A percentile compares a stretch with the other conserved stretches of the same genome.
Evolutionary conservation across 2,113 vertebrate genomes (phyloP).

Genomic region (Hippocampus abdominalis): DNA sequence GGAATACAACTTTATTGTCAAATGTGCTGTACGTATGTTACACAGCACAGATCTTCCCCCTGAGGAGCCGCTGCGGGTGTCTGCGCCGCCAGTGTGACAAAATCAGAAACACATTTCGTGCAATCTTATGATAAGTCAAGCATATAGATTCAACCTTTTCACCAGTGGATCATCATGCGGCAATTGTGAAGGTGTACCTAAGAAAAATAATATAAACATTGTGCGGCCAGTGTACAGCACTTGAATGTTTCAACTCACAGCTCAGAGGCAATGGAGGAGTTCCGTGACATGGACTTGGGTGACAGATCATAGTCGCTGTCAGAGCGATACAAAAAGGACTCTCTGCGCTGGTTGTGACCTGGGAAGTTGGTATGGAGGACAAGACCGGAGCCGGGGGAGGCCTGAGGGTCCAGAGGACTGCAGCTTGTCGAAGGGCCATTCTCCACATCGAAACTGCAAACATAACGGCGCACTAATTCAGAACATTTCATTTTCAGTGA

Average conservation of each 20-base stretch:
- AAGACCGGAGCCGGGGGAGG: conserved; percentile 89
- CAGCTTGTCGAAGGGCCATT: conserved; percentile 92
- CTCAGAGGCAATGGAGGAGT: conserved; percentile 94
- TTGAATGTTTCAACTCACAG: conserved; percentile 75
- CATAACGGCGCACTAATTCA: conserved; percentile 26
- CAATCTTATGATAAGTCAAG: no score
- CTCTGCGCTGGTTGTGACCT: conserved; percentile 90
- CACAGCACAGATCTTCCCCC: no score
- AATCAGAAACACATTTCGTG: no score
- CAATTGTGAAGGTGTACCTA: neutral
- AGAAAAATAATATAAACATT: no score
- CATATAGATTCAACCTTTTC: no score
- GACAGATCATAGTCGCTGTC: conserved; percentile 99
- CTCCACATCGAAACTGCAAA: conserved; percentile 94
- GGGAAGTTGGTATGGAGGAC: conserved; percentile 93
- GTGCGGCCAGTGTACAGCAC: neutral
- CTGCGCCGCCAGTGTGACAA: no score
- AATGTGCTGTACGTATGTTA: no score
- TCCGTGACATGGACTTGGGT: conserved; percentile 97
- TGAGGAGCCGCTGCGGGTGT: no score
- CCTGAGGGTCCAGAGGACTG: conserved; percentile 93
- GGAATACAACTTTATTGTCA: no score
- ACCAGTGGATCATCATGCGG: no score
- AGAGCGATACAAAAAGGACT: conserved; percentile 96
- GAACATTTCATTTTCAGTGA: neutral